Evolutionary conservation across 2,888 invertebrate species (phyloP).

Genomic region (Danaus chrysippus): DNA sequence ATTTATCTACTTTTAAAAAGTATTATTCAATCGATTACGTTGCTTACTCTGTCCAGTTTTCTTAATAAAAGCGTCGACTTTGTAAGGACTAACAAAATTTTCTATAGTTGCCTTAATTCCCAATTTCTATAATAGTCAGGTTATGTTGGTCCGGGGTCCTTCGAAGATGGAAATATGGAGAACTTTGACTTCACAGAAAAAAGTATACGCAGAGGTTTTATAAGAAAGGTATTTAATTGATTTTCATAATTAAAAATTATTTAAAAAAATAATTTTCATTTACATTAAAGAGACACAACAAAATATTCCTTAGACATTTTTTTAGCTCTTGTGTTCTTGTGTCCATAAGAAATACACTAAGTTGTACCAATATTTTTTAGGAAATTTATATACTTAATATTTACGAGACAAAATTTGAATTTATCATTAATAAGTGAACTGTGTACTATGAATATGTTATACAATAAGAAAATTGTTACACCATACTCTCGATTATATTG

Average conservation of each 20-base stretch:
- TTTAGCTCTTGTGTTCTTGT: not conserved
- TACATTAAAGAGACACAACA: not conserved
- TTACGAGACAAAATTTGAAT: too few species aligned
- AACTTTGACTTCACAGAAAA: conserved; percentile 86
- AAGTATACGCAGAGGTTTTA: conserved; percentile 84
- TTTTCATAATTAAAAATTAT: not conserved
- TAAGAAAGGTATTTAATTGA: conserved; percentile 78
- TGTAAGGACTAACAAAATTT: not conserved
- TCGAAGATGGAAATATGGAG: conserved; percentile 79
- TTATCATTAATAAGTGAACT: too few species aligned
- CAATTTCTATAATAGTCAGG: conserved; percentile 38
- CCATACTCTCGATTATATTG: too few species aligned
- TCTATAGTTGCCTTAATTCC: not conserved
- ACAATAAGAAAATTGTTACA: too few species aligned
- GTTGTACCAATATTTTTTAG: too few species aligned
- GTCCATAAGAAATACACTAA: too few species aligned
- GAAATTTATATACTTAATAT: too few species aligned
- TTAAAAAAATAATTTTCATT: not conserved
- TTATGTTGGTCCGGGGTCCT: conserved; percentile 54
- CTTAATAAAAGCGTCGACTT: too few species aligned
- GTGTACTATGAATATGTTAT: too few species aligned
- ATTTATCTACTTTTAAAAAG: too few species aligned
- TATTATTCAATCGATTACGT: too few species aligned
- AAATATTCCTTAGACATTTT: not conserved
- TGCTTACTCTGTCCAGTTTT: too few species aligned